Evolutionary conservation across 2,888 invertebrate genomes (phyloP).

Genomic region (Diloba caeruleocephala): DNA sequence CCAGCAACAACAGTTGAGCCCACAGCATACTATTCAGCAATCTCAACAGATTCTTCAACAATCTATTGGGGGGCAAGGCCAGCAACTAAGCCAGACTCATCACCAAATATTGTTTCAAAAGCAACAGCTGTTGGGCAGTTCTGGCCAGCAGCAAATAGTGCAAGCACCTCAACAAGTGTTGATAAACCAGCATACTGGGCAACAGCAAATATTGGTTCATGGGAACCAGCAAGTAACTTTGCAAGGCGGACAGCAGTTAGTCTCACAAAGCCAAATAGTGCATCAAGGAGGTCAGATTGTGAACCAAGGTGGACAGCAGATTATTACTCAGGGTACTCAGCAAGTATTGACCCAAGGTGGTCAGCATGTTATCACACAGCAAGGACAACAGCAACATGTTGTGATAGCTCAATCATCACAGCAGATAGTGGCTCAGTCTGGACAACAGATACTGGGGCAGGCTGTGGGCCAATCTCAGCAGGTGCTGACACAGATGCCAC

Average conservation of each 20-base stretch:
- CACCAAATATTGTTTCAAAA: conserved; percentile 86
- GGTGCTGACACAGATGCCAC: conserved; percentile 81
- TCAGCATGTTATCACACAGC: conserved; percentile 85
- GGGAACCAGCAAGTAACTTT: conserved; percentile 85
- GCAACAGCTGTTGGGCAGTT: conserved; percentile 89
- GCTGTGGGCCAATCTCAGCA: conserved; percentile 79
- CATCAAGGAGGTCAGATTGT: conserved; percentile 85
- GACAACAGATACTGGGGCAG: conserved; percentile 84
- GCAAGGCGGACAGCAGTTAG: conserved; percentile 83
- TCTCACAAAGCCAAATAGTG: conserved; percentile 84
- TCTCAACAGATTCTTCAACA: conserved; percentile 90
- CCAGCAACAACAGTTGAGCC: conserved; percentile 84
- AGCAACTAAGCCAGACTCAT: conserved; percentile 83
- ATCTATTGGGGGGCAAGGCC: conserved; percentile 87
- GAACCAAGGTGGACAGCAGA: conserved; percentile 82
- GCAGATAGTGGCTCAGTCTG: conserved; percentile 84
- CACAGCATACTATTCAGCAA: conserved; percentile 88
- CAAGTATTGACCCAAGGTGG: conserved; percentile 85
- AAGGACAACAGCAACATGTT: conserved; percentile 85
- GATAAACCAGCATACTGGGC: conserved; percentile 84
- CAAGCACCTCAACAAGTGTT: conserved; percentile 87
- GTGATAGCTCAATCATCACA: conserved; percentile 85
- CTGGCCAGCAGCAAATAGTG: conserved; percentile 86
- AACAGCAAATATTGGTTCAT: conserved; percentile 85
- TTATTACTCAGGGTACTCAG: conserved; percentile 79